These are phyloP conservation scores for Atopsyche davidsoni DNA, from an alignment of 1,140 invertebrate species.

Conservation along the genomic window DNA sequence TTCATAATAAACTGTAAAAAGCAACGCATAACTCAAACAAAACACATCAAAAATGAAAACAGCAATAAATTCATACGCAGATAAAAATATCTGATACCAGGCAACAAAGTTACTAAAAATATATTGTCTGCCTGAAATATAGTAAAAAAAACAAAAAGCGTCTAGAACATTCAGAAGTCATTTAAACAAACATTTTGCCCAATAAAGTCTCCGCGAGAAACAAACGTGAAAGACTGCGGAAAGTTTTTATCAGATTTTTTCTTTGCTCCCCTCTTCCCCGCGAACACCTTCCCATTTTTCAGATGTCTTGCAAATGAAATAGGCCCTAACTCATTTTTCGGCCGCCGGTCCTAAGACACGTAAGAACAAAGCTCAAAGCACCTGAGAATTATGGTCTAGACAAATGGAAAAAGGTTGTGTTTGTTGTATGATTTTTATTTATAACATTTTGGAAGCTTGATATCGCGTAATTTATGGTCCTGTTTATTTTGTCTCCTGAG, in stretches of 20 bases:
- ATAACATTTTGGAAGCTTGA: neutral
- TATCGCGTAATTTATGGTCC: slow-evolving; percentile 2
- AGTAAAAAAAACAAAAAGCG: no score
- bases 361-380: slow-evolving; percentile 26
- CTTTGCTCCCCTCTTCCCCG: neutral
- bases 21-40: no score
- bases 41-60: no score
- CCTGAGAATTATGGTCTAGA: slow-evolving; percentile 30
- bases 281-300: slow-evolving; percentile 17
- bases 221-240: slow-evolving; percentile 24
- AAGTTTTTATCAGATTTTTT: slow-evolving; percentile 27
- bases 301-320: slow-evolving; percentile 30
- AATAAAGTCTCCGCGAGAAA: no score
- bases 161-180: no score
- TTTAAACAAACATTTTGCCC: no score
- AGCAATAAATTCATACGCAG: no score
- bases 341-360: slow-evolving; percentile 17
- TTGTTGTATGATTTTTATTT: slow-evolving; percentile 8
- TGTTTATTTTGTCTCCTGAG: slow-evolving; percentile 4
- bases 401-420: slow-evolving; percentile 16
- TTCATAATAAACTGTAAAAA: no score
- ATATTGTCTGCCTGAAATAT: no score
- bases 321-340: slow-evolving; percentile 29
- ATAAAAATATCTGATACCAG: no score
- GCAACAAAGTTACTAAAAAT: no score